phyloP scores from a whole-genome alignment of 92 coral and sea anemone genomes.

The Parazoanthus atlanticus region DNA sequence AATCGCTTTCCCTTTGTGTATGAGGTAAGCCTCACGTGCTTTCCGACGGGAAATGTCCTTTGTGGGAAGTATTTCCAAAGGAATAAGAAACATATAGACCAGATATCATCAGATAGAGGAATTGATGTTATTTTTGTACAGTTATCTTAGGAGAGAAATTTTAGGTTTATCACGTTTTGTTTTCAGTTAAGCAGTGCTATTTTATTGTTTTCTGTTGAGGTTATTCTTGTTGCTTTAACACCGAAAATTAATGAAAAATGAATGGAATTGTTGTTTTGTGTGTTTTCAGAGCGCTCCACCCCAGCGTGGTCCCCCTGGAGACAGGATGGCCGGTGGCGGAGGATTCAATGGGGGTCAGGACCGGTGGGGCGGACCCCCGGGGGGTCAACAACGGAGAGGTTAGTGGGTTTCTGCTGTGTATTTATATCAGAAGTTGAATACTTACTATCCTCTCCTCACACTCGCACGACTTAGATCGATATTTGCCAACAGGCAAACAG shows the following conservation, averaged over 20 bases:
- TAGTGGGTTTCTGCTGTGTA: neutral
- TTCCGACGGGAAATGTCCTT: too few species aligned
- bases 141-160: neutral
- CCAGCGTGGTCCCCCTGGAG: slow-evolving; percentile 59
- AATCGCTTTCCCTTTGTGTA: too few species aligned
- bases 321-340: slow-evolving; percentile 76
- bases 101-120: neutral
- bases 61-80: too few species aligned
- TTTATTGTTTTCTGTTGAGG: neutral
- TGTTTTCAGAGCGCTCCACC: slow-evolving; percentile 70
- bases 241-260: neutral
- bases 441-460: neutral
- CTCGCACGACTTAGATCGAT: neutral
- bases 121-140: neutral
- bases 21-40: too few species aligned
- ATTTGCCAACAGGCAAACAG: too few species aligned
- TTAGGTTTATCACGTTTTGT: too few species aligned
- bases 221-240: too few species aligned
- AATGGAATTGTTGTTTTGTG: neutral
- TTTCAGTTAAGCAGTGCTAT: neutral
- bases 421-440: neutral
- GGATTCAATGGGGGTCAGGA: slow-evolving; percentile 82
- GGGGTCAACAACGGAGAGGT: slow-evolving; percentile 85
- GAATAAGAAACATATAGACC: neutral
- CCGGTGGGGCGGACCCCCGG: slow-evolving; percentile 80